Percentiles rank a stretch among this genome's conserved stretches.
These are phyloP conservation scores for Fistularia tabacaria DNA, from an alignment of 2,797 vertebrate species.

Conservation along the genomic window DNA sequence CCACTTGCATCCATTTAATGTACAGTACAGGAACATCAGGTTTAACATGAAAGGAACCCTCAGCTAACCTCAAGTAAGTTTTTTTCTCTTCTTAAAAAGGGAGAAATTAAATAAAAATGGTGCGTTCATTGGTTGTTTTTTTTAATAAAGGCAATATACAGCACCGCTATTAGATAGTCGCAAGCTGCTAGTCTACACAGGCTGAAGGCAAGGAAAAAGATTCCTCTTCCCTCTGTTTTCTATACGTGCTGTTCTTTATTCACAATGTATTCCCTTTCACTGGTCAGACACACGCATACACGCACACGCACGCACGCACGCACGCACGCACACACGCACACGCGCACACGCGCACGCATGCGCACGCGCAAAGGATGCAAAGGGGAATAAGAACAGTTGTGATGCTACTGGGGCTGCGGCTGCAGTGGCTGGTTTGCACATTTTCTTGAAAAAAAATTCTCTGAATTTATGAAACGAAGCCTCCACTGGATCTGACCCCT, in stretches of 20 bases:
- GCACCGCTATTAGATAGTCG: constrained; percentile 68
- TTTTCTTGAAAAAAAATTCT: neutral
- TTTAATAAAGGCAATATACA: constrained; percentile 70
- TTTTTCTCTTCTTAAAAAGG: constrained; percentile 5
- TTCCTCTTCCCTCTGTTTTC: constrained; percentile 19
- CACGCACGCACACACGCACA: too few species aligned
- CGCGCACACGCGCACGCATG: too few species aligned
- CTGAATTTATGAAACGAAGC: too few species aligned
- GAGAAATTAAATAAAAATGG: constrained; percentile 32
- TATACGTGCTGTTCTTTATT: constrained; percentile 13
- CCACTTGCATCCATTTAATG: constrained; percentile 60
- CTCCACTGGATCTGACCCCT: too few species aligned
- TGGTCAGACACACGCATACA: constrained; percentile 36
- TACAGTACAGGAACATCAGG: constrained; percentile 63
- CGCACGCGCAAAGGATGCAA: too few species aligned
- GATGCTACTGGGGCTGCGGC: too few species aligned
- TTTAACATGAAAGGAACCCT: constrained; percentile 34
- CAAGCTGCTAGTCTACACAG: constrained; percentile 46
- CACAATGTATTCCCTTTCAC: constrained; percentile 43
- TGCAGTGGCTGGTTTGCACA: neutral
- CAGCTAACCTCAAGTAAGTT: constrained; percentile 32
- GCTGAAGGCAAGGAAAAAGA: too few species aligned
- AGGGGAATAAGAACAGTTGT: too few species aligned
- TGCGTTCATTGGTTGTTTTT: constrained; percentile 46
- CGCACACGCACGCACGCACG: constrained; percentile 2